Conservation (phyloP, 53 echinoderm and acorn worm genomes). For the Temnopleurus reevesii region DNA sequence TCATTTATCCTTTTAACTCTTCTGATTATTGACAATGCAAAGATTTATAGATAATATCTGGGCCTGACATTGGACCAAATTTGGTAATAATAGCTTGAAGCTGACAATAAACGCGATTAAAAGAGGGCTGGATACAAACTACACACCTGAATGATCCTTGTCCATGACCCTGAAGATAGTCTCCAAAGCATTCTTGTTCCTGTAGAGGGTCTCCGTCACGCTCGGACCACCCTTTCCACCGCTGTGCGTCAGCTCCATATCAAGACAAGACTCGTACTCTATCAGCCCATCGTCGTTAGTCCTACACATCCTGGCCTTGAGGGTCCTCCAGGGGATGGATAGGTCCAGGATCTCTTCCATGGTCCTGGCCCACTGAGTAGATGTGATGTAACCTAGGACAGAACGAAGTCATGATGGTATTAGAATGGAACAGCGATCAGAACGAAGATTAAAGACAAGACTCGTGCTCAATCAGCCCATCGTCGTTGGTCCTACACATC, state of each 20-base stretch:
- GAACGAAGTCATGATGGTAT: background rate
- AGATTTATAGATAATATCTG: no score
- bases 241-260: conserved; percentile 67
- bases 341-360: conserved; percentile 87
- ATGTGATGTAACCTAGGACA: conserved; percentile 78
- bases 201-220: conserved; percentile 88
- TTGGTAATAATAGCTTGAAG: no score
- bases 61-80: no score
- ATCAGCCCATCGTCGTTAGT: conserved; percentile 63
- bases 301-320: conserved; percentile 69
- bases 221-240: conserved; percentile 70
- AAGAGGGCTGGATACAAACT: no score
- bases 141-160: conserved; percentile 89
- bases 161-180: conserved; percentile 98
- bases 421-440: no score
- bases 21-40: no score
- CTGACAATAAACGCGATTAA: no score
- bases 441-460: no score
- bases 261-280: conserved; percentile 88
- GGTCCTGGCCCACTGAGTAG: conserved; percentile 85
- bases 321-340: conserved; percentile 86
- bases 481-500: conserved; percentile 58
- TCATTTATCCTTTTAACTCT: no score
- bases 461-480: conserved; percentile 66
- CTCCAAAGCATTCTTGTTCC: conserved; percentile 91